Conservation (phyloP, 2,113 vertebrate species). For the Gallinago undulata region DNA sequence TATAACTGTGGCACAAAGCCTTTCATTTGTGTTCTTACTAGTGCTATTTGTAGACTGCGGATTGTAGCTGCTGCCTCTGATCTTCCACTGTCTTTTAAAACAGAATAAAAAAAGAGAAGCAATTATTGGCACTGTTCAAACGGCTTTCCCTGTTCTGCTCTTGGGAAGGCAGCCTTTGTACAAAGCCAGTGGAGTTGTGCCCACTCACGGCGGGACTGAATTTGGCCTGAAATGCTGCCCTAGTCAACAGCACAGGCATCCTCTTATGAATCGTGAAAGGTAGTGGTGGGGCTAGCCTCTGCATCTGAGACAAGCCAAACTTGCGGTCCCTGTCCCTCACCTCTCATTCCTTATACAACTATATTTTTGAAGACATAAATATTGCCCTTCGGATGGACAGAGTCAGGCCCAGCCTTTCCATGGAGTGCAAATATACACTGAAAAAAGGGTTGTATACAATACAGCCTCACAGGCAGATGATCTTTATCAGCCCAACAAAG, state of each 20-base stretch:
- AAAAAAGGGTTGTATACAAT: background rate
- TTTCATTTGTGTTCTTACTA: constrained; percentile 53
- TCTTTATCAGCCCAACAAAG: background rate
- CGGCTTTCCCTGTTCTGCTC: constrained; percentile 25
- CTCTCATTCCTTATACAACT: background rate
- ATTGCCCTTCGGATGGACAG: background rate
- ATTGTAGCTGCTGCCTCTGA: constrained; percentile 54
- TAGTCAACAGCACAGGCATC: constrained; percentile 11
- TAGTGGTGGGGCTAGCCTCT: background rate
- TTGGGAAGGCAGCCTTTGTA: constrained; percentile 34
- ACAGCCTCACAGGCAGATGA: background rate
- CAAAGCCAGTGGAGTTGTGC: constrained; percentile 5
- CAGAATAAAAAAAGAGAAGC: constrained; percentile 6
- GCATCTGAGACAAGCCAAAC: background rate
- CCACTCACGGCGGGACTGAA: constrained; percentile 8
- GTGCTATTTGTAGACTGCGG: constrained; percentile 43
- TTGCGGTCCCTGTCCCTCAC: background rate
- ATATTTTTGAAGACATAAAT: background rate
- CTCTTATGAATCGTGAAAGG: background rate
- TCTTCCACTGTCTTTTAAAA: constrained; percentile 59
- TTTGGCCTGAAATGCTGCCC: constrained; percentile 26
- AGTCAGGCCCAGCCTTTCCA: background rate
- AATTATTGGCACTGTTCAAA: constrained; percentile 57
- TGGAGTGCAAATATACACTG: background rate
- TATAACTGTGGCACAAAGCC: constrained; percentile 42